A percentile compares a stretch with the other conserved stretches of the same genome.
Conservation (phyloP, 2,113 vertebrate genomes). For the Eulacestoma nigropectus region DNA sequence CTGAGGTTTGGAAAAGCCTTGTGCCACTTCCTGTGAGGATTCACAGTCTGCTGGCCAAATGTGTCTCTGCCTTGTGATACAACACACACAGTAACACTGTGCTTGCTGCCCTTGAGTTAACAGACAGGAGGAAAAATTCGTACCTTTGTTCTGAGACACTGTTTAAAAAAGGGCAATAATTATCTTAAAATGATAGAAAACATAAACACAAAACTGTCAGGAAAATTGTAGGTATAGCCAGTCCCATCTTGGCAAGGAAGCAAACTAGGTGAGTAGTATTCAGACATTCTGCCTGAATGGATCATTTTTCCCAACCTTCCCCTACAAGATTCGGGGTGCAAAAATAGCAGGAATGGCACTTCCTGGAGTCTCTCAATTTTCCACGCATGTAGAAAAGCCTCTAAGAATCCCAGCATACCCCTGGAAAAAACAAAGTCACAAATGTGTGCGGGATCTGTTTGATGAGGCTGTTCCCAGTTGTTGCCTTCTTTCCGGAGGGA, state of each 20-base stretch:
- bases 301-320: neutral
- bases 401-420: neutral
- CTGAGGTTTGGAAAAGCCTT: conserved; percentile 2
- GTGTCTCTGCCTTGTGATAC: neutral
- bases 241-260: neutral
- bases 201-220: neutral
- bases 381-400: neutral
- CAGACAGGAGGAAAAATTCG: neutral
- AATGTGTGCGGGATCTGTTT: neutral
- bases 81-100: neutral
- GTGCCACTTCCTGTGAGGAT: neutral
- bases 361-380: neutral
- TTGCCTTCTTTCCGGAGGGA: neutral
- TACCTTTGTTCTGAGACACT: neutral
- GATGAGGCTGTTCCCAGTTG: neutral
- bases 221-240: neutral
- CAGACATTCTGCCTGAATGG: neutral
- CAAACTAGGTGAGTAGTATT: neutral
- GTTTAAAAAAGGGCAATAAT: neutral
- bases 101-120: neutral
- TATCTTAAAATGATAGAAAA: neutral
- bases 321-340: neutral
- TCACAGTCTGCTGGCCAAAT: neutral
- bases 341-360: neutral
- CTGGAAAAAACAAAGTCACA: neutral